A percentile compares a stretch with the other conserved stretches of the same genome.
phyloP scores from a whole-genome alignment of 2,888 invertebrate species.

The Alentia gelatinosa region DNA sequence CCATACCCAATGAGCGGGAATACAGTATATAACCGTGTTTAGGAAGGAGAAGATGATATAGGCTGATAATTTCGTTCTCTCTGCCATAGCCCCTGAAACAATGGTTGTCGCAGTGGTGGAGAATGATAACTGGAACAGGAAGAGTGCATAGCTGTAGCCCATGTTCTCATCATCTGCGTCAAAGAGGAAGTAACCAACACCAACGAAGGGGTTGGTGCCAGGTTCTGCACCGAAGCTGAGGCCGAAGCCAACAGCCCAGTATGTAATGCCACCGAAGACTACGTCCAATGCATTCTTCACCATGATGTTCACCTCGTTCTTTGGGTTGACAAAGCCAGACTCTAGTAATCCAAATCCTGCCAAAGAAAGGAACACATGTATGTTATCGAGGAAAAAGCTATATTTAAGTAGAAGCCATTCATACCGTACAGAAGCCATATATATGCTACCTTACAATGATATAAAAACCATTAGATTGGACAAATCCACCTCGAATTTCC shows the following conservation, averaged over 20 bases:
- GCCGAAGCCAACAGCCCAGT: constrained; percentile 96
- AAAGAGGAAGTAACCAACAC: constrained; percentile 74
- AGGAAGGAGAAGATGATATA: constrained; percentile 76
- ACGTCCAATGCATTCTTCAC: constrained; percentile 98
- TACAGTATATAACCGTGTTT: constrained; percentile 81
- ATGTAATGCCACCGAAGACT: constrained; percentile 93
- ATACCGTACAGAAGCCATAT: background rate
- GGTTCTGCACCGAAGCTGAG: constrained; percentile 87
- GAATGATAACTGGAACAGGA: constrained; percentile 84
- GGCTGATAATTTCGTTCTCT: constrained; percentile 74
- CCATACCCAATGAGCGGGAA: constrained; percentile 70
- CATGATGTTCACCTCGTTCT: constrained; percentile 98
- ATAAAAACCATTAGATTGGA: background rate
- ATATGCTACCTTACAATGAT: background rate
- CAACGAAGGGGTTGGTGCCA: constrained; percentile 76
- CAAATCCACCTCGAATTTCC: no score
- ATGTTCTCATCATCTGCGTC: constrained; percentile 76
- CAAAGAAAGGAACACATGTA: constrained; percentile 37
- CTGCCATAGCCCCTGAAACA: constrained; percentile 78
- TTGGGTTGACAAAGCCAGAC: constrained; percentile 88
- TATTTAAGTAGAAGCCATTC: background rate
- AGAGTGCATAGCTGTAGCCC: constrained; percentile 57
- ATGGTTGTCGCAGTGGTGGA: constrained; percentile 89
- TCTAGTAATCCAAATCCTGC: constrained; percentile 95
- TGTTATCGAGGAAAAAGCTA: background rate